These are phyloP conservation scores for Drosophila kuntzei DNA, from an alignment of 2,888 invertebrate genomes.

Conservation along the genomic window DNA sequence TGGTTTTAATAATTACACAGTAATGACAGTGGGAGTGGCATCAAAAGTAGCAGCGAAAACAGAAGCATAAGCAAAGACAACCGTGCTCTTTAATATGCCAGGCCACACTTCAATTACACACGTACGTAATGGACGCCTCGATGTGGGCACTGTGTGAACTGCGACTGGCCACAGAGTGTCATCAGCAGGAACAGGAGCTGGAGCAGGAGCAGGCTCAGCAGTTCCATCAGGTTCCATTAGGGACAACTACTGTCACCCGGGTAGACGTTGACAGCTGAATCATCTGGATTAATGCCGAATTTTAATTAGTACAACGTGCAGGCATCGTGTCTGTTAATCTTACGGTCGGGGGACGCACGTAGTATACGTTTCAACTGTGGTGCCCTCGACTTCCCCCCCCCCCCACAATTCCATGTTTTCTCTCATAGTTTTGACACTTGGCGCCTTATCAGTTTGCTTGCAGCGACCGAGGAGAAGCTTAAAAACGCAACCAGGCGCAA, in stretches of 20 bases:
- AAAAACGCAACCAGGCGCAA: conserved; percentile 56
- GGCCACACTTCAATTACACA: conserved; percentile 77
- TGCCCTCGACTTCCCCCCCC: too few species aligned
- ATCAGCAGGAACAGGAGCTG: conserved; percentile 10
- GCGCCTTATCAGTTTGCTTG: conserved; percentile 70
- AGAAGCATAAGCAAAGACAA: conserved; percentile 18
- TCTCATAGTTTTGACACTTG: conserved; percentile 75
- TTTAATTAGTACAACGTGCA: conserved; percentile 80
- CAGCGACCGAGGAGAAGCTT: conserved; percentile 56
- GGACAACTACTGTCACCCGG: conserved; percentile 30
- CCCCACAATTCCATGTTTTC: conserved; percentile 6
- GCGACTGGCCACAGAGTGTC: conserved; percentile 24
- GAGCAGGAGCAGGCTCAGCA: conserved; percentile 10
- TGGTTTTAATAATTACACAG: conserved; percentile 82
- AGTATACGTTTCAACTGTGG: too few species aligned
- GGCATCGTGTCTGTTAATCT: conserved; percentile 43
- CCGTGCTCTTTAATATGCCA: conserved; percentile 72
- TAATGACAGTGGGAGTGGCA: conserved; percentile 32
- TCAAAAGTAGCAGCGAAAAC: background rate
- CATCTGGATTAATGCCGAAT: conserved; percentile 83
- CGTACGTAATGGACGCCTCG: conserved; percentile 38
- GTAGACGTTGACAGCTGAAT: conserved; percentile 76
- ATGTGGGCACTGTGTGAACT: conserved; percentile 29
- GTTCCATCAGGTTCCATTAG: conserved; percentile 33
- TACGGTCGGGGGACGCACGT: conserved; percentile 11